Percentiles rank a stretch among this genome's conserved stretches.
These are phyloP conservation scores for Chloroceryle inda DNA, from an alignment of 2,797 vertebrate species.

Conservation along the genomic window DNA sequence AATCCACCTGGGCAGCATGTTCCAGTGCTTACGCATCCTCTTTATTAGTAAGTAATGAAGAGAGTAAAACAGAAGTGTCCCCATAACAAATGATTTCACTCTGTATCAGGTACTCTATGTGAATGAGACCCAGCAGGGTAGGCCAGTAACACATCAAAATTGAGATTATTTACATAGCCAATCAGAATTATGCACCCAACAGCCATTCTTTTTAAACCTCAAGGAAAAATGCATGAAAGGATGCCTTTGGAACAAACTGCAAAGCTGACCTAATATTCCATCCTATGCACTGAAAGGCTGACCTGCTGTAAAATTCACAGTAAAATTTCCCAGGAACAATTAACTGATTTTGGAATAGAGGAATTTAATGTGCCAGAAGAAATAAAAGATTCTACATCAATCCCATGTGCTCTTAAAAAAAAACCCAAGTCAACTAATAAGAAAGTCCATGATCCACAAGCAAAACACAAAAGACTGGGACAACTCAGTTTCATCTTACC, in stretches of 20 bases:
- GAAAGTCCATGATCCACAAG: background rate
- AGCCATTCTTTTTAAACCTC: background rate
- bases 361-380: background rate
- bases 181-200: background rate
- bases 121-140: background rate
- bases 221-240: background rate
- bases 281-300: background rate
- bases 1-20: background rate
- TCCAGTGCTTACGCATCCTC: background rate
- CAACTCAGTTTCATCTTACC: slow-evolving; percentile 76
- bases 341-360: background rate
- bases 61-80: background rate
- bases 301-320: background rate
- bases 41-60: background rate
- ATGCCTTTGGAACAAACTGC: background rate
- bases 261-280: background rate
- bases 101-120: background rate
- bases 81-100: background rate
- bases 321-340: background rate
- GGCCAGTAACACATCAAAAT: background rate
- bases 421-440: background rate
- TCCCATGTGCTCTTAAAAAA: background rate
- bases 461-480: background rate
- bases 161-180: background rate
- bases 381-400: background rate